Base-by-base conservation (phyloP, 2,888 invertebrate genomes). In the Pantelozetes paolii region DNA sequence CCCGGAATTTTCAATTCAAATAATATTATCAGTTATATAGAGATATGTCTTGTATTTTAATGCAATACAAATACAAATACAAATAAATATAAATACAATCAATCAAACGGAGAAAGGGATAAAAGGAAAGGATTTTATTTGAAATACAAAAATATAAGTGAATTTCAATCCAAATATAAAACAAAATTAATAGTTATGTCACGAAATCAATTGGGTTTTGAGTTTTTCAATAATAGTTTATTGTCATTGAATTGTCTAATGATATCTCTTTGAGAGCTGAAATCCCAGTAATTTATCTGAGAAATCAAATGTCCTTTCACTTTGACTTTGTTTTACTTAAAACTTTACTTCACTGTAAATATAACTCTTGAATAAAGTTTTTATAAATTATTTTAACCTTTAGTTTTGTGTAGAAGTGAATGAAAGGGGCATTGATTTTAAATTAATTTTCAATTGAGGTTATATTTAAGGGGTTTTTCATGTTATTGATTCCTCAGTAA, bases 141-240 rank as follows among this genome's bases (percentile, higher is more conserved):
- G 11, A n/a, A n/a, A n/a, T 45, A 18, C 18, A 18, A 45, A 45
- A 45, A 45, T 45, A 45, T 11, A 45, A 13, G 18, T 11, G 2
- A 62, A 62, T 30, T 62, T 32, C 30, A 62, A 62, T 62, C 32
- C 30, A 62, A 62, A 62, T 62, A 30, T 30, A 40, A n/a, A 40
- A n/a, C 20, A 36, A 40, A 30, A 64, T 64, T 64, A 64, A 64
- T 64, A 64, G 64, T 64, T 8, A 2, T 36, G 36, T 64, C 64
- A 64, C 64, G 64, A n/a, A n/a, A 64, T 64, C 2, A 36, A 36
- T 64, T 23, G 20, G 20, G 15, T 9, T 45, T 45, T 45, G 15
- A 18, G 45, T 2, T 54, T 54, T 28, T 20, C 23, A 13, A 6
- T 45, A 13, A 45, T 11, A 45, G 45, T 15, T 6, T 18, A 54